Evolutionary conservation across 2,113 vertebrate species (phyloP), one percentile per base, ranked within the genome.

Genomic region (Parus major): DNA sequence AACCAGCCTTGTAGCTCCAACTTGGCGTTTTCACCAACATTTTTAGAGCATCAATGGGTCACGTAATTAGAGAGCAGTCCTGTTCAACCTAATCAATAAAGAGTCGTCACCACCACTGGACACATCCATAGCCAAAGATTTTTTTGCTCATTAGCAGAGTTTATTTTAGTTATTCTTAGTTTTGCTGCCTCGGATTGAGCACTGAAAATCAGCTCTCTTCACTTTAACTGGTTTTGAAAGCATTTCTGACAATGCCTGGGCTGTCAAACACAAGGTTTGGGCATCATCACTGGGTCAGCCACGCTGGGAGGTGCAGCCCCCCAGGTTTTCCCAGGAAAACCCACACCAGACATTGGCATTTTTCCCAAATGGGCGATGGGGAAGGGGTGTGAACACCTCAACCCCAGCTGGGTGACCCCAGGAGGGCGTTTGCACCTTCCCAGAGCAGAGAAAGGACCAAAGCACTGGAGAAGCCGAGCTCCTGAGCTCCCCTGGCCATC

Each of bases 81-180:
- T n/a, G 15, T 90, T 97, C 94, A 91, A 96, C 75, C 85, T 86
- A 92, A 98, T 98, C 98, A 96, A 98, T 97, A 96, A 95, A 71
- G 94, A 95, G 95, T 88, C 85, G 36, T 93, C 90, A 83, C 83
- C 76, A 68, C 52, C 9, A 1, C 0, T 39, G 95, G 79, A 86
- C 92, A 56, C 76, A 78, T 65, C 46, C 72, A 27, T 5, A 83
- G 39, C 11, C 5, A 55, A 47, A 84, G 50, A 25, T 24, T 39
- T 85, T 88, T 97, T 80, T 95, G 71, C 95, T 97, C 70, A 92
- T 96, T 92, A 94, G 88, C 11, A 64, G 64, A 95, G 49, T 70
- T 96, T 92, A 49, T 79, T 75, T 79, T 64, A 7, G 20, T 93
- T 94, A 85, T 92, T 96, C 79, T 94, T 85, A 8, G 8, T 65